Base-by-base conservation (phyloP, 2,113 vertebrate species). In the Stegostoma tigrinum region DNA sequence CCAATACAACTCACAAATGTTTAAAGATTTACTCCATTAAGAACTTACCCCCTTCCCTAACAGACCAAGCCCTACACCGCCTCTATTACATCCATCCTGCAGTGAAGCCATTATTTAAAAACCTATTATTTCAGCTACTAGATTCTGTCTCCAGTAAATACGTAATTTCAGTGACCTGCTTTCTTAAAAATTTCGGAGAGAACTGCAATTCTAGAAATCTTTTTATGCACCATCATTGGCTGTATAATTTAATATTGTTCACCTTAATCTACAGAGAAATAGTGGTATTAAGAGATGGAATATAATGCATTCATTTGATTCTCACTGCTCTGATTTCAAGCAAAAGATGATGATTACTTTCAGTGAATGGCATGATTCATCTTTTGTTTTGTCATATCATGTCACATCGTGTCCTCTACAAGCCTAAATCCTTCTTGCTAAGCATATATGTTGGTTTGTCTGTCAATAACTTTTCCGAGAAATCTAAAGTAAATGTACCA, bases 161-260 rank as follows among this genome's bases (percentile, higher is more conserved):
- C 70, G n/a, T 45, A 94, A 45, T 70, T 70, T 94, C 67, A 24
- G 30, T 48, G 19, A 94, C 70, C 93, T 94, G 67, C 45, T 94
- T 94, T 68, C 66, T 42, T 27, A 94, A 48, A 67, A 94, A 94
- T 94, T 94, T 67, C 70, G 24, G 66, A 68, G 66, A 68, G 34
- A 68, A 45, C 64, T 67, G 91, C 91, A 70, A 94, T 94, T 66
- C 93, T 70, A 15, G 93, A 94, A 70, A 94, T 94, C 66, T 48
- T 70, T 94, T 67, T 42, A 38, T 94, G 64, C 68, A 38, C 34
- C 66, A 94, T 45, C 66, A 42, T 23, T 14, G 12, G 87, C 48
- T 61, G 48, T 90, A 66, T 23, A 68, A 94, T 72, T 95, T 75
- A 72, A 95, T 72, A 70, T 72, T 95, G 67, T 95, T 48, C 68